Percentiles rank a stretch among this genome's conserved stretches.
These are phyloP conservation scores for Aphidius colemani DNA, from an alignment of 2,888 invertebrate species.

Conservation along the genomic window DNA sequence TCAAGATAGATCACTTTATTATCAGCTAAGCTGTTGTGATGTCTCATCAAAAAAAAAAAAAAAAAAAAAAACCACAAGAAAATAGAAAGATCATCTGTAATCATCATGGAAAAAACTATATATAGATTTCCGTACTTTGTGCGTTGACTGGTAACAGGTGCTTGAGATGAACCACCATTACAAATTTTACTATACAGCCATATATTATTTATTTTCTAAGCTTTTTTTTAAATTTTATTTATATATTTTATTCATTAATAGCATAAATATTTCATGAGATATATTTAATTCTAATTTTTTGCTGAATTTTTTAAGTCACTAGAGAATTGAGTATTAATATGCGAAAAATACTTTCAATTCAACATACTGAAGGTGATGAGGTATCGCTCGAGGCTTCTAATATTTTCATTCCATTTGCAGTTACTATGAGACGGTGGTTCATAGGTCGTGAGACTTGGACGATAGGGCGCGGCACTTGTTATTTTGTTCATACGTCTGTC, in stretches of 20 bases:
- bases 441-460: constrained; percentile 56
- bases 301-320: not conserved
- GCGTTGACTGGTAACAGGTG: constrained; percentile 51
- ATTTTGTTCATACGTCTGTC: constrained; percentile 16
- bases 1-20: no score
- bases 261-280: not conserved
- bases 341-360: constrained; percentile 24
- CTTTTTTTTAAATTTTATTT: not conserved
- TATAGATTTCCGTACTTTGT: constrained; percentile 14
- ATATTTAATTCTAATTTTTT: not conserved
- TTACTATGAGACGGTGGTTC: constrained; percentile 57
- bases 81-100: not conserved
- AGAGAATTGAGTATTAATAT: constrained; percentile 13
- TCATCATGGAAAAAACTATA: not conserved
- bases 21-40: no score
- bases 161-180: constrained; percentile 53
- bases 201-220: constrained; percentile 2
- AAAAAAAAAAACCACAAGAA: not conserved
- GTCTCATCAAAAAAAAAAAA: no score
- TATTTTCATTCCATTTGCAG: constrained; percentile 56
- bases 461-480: constrained; percentile 31
- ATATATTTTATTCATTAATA: not conserved
- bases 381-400: constrained; percentile 38
- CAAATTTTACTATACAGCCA: constrained; percentile 35
- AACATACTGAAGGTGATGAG: constrained; percentile 48